Base-by-base conservation (phyloP, 2,113 vertebrate species). In the Laticauda colubrina region DNA sequence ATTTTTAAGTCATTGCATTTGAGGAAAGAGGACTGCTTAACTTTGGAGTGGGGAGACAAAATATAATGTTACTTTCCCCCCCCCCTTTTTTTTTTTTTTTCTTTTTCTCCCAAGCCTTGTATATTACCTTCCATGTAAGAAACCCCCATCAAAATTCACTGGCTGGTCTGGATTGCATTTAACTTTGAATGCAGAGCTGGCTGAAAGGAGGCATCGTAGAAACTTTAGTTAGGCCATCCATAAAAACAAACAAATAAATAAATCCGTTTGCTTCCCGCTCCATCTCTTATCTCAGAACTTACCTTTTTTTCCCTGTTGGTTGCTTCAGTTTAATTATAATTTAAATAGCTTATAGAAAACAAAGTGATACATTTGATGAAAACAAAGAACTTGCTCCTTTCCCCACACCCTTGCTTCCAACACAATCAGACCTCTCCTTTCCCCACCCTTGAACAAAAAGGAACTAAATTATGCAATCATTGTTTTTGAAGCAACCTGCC, bases 251-350 rank as follows among this genome's bases (percentile, higher is more conserved):
- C 94, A 94, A 43, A 92, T 91, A 9, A 81, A 81, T 81, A 81
- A 81, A 81, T 69, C 89, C 91, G 93, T 59, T 90, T n/a, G 10
- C 20, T 93, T 95, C 92, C 20, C 0, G 0, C 94, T 93, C 85
- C 0, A 91, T 61, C 86, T 89, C 89, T 59, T 0, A 0, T 90
- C 0, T 9, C 95, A 94, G 93, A 93, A 54, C 64, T 26, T 1
- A 53, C 92, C 88, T 90, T 94, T 95, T 59, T 10, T 59, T 10
- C 23, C 93, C 94, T 24, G 3, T 90, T 6, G 96, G 97, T 96
- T 94, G 95, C 96, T 97, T 96, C 97, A 97, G 97, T 98, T 98
- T 98, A 98, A 98, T 98, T 98, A 98, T 97, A 98, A 97, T 98
- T 98, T 94, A 98, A 98, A 97, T 95, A 97, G 97, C 98, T 98